These are phyloP conservation scores for Crotophaga sulcirostris DNA, from an alignment of 2,113 vertebrate genomes.

Conservation along the genomic window DNA sequence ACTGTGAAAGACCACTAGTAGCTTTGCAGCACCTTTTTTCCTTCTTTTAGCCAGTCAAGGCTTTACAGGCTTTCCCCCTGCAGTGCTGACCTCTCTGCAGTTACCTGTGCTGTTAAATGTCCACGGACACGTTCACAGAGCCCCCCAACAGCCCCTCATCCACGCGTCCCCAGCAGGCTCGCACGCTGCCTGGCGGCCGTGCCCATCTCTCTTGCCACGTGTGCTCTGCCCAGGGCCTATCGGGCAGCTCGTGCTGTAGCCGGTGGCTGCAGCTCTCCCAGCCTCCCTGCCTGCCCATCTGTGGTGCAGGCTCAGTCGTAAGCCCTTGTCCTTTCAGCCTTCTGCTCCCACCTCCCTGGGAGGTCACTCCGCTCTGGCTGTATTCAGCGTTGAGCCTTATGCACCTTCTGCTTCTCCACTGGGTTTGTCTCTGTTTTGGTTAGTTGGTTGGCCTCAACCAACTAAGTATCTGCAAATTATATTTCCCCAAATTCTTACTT, in stretches of 20 bases:
- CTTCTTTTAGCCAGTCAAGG: neutral
- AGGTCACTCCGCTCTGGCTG: rapidly evolving
- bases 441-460: neutral
- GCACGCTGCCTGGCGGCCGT: rapidly evolving
- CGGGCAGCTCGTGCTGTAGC: neutral
- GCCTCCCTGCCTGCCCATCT: neutral
- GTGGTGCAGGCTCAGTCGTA: neutral
- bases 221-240: neutral
- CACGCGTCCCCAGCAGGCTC: rapidly evolving
- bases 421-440: neutral
- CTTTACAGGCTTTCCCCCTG: rapidly evolving
- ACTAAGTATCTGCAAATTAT: rapidly evolving
- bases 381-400: neutral
- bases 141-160: neutral
- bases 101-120: neutral
- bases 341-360: neutral
- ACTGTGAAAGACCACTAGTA: neutral
- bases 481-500: neutral
- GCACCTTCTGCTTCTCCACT: neutral
- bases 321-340: neutral
- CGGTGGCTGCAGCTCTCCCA: rapidly evolving
- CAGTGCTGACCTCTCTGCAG: neutral
- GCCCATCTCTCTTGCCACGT: rapidly evolving
- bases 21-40: neutral
- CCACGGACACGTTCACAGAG: rapidly evolving